Evolutionary conservation across 1,140 invertebrate genomes (phyloP), one percentile per base, ranked within the genome.

Genomic region (Pseudoatta argentina): DNA sequence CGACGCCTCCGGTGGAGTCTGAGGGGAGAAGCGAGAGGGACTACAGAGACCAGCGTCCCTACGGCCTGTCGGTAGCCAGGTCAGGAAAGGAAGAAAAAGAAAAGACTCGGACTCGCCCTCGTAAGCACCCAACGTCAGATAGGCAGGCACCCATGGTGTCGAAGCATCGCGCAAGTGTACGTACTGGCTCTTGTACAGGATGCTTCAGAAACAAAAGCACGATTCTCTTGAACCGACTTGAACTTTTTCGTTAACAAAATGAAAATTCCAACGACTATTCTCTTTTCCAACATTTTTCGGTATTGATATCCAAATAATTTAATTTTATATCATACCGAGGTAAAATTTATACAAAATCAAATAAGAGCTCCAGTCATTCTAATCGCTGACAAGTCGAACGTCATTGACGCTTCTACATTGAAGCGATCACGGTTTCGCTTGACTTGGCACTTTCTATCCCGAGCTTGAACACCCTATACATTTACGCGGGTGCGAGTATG

Each of bases 51-150:
- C 39, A 81, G 10, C 75, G 72, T 88, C 66, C 83, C 53, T 83
- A 59, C 34, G 64, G 79, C 64, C 48, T 81, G 85, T 88, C 85
- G 89, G 89, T 91, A 91, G 89, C 87, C 87, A 76, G 89, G 79
- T 82, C 67, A 82, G 48, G 69, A 85, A 90, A 67, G 87, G 73
- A 73, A 71, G 82, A 90, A 91, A 89, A 89, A 89, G 87, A 89
- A 90, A 85, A 85, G 69, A 85, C 21, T 51, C 44, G 71, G 82
- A 81, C 89, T 90, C 87, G 89, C 77, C 75, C 83, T 91, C 87
- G 87, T 91, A 91, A 89, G 89, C 85, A 88, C 76, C 90, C 78
- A 88, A 87, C 78, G 90, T 89, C 90, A 88, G 90, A 91, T 91
- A 89, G 90, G 87, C 73, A 91, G 90, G 78, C 90, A 67, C 86